phyloP scores from a whole-genome alignment of 2,888 invertebrate genomes.

The Antheraea yamamai region DNA sequence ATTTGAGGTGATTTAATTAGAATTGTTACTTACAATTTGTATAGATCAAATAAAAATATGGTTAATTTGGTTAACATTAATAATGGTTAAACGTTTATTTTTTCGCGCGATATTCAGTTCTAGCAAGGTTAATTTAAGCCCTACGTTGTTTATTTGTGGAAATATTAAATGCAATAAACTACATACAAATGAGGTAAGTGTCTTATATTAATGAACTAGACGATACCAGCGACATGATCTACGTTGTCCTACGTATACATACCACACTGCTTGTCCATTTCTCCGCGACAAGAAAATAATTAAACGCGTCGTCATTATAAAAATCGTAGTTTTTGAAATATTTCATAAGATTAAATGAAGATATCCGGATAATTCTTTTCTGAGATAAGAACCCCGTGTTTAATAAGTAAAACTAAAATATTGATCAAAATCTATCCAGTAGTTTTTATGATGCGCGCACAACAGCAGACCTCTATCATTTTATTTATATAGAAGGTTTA shows the following conservation, averaged over 20 bases:
- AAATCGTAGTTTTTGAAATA: background rate
- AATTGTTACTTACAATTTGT: no score
- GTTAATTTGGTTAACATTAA: slow-evolving; percentile 22
- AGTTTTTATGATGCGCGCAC: no score
- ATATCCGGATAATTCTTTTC: no score
- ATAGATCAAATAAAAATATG: background rate
- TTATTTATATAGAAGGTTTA: no score
- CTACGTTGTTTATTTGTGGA: slow-evolving; percentile 28
- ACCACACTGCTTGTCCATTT: background rate
- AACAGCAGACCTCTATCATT: no score
- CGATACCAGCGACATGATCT: background rate
- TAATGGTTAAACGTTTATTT: slow-evolving; percentile 52
- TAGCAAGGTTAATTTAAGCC: slow-evolving; percentile 35
- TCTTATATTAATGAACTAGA: background rate
- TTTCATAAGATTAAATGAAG: no score
- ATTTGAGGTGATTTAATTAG: background rate
- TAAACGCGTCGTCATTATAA: no score
- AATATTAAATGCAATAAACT: slow-evolving; percentile 38
- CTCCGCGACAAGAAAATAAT: no score
- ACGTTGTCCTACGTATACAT: background rate
- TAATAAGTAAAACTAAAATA: no score
- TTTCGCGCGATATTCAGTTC: slow-evolving; percentile 43
- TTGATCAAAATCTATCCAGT: no score
- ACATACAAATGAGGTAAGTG: slow-evolving; percentile 50
- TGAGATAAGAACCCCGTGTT: no score